phyloP scores from a whole-genome alignment of 2,888 invertebrate species.

The Dascillus cervinus region DNA sequence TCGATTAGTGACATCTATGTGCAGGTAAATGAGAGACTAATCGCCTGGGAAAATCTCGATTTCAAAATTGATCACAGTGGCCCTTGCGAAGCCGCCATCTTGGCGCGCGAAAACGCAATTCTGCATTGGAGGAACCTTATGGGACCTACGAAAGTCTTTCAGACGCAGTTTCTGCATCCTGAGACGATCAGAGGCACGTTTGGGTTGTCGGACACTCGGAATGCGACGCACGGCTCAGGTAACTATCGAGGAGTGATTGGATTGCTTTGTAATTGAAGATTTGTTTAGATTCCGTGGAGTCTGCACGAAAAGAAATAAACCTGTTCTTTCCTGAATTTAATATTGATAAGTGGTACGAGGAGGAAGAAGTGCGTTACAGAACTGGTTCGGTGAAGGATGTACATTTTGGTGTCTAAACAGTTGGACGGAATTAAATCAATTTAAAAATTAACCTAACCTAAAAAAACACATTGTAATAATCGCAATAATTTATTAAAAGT shows the following conservation, averaged over 20 bases:
- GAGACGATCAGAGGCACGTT: constrained; percentile 72
- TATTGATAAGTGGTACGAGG: constrained; percentile 51
- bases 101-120: constrained; percentile 71
- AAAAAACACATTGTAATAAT: too few relatives aligned
- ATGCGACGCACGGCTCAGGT: constrained; percentile 93
- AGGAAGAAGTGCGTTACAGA: constrained; percentile 37
- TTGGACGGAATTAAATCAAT: too few relatives aligned
- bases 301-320: constrained; percentile 68
- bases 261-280: constrained; percentile 3
- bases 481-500: too few relatives aligned
- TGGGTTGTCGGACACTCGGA: constrained; percentile 90
- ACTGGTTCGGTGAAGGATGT: constrained; percentile 46
- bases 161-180: constrained; percentile 71
- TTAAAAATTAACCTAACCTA: too few relatives aligned
- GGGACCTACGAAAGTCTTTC: constrained; percentile 85
- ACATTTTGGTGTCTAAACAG: too few relatives aligned
- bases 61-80: too few relatives aligned
- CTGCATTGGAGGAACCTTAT: constrained; percentile 72
- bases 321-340: constrained; percentile 83
- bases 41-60: constrained; percentile 1
- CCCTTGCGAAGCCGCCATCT: constrained; percentile 69
- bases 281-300: constrained; percentile 66
- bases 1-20: constrained; percentile 73
- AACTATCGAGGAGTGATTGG: constrained; percentile 17
- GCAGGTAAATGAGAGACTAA: constrained; percentile 63